These are phyloP conservation scores for Matsumyia berberina DNA, from an alignment of 2,888 invertebrate species.

Conservation along the genomic window DNA sequence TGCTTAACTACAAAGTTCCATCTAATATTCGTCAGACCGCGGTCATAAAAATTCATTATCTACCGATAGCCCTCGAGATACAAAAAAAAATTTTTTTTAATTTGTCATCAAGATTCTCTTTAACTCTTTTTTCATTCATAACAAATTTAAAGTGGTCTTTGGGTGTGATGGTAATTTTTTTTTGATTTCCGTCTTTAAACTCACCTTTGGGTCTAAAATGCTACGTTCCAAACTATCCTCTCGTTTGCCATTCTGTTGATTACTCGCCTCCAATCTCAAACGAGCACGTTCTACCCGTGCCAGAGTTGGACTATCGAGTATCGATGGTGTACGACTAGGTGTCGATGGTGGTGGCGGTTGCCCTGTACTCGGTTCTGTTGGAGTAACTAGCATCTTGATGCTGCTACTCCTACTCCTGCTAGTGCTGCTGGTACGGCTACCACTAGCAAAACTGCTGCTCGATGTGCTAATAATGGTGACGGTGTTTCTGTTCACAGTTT, in stretches of 20 bases:
- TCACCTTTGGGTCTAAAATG: conserved; percentile 81
- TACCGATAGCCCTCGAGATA: not conserved
- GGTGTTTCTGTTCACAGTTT: conserved; percentile 55
- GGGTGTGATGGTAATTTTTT: not conserved
- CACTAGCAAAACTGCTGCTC: conserved; percentile 75
- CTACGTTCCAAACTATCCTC: conserved; percentile 83
- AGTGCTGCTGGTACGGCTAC: conserved; percentile 74
- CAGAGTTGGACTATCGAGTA: conserved; percentile 87
- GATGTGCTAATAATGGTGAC: conserved; percentile 73
- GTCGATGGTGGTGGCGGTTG: conserved; percentile 67
- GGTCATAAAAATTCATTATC: not conserved
- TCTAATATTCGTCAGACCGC: conserved; percentile 14
- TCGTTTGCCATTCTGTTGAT: conserved; percentile 79
- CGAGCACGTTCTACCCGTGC: conserved; percentile 87
- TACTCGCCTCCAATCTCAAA: conserved; percentile 85
- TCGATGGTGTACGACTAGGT: conserved; percentile 84
- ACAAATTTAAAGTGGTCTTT: not conserved
- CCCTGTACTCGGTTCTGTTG: conserved; percentile 70
- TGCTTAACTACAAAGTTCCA: not conserved
- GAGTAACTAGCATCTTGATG: conserved; percentile 71
- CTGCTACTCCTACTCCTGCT: conserved; percentile 71
- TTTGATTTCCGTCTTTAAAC: conserved; percentile 19
- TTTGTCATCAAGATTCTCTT: conserved; percentile 26
- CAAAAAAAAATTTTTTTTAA: not conserved
- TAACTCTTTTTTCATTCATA: not conserved